A percentile compares a stretch with the other conserved stretches of the same genome.
Conservation (phyloP, 2,888 invertebrate species). For the Arge pagana region DNA sequence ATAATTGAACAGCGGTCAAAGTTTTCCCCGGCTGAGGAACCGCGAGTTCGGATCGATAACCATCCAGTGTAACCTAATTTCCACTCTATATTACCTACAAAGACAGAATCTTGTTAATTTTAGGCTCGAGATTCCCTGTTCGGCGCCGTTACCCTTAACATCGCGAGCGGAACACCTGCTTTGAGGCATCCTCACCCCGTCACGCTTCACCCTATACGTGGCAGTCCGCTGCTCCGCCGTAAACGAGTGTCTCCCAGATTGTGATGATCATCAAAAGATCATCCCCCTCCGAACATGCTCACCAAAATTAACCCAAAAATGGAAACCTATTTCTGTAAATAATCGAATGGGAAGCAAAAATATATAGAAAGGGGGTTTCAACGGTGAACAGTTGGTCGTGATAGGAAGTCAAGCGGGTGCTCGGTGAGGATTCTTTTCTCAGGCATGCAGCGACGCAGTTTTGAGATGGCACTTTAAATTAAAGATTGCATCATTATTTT, state of each 20-base stretch:
- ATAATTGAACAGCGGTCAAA: no score
- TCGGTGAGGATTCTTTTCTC: no score
- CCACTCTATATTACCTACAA: conserved; percentile 9
- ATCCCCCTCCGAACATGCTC: no score
- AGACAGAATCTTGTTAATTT: conserved; percentile 12
- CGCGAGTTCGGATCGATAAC: neutral
- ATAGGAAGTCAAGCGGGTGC: no score
- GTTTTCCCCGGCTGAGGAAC: neutral
- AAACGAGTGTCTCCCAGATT: neutral
- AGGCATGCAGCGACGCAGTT: no score
- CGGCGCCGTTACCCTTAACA: neutral
- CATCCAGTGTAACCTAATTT: conserved; percentile 11
- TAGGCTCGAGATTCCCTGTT: neutral
- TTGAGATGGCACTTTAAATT: no score
- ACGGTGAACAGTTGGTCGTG: no score
- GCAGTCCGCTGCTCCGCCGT: neutral
- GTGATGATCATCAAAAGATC: neutral
- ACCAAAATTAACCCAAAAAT: no score
- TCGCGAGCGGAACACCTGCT: neutral
- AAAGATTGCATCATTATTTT: no score
- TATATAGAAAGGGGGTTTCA: no score
- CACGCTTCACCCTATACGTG: neutral
- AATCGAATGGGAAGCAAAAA: no score
- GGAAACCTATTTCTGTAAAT: no score
- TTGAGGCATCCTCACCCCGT: conserved; percentile 8